These are phyloP conservation scores for Harpagifer antarcticus DNA, from an alignment of 2,797 vertebrate genomes.

Conservation along the genomic window DNA sequence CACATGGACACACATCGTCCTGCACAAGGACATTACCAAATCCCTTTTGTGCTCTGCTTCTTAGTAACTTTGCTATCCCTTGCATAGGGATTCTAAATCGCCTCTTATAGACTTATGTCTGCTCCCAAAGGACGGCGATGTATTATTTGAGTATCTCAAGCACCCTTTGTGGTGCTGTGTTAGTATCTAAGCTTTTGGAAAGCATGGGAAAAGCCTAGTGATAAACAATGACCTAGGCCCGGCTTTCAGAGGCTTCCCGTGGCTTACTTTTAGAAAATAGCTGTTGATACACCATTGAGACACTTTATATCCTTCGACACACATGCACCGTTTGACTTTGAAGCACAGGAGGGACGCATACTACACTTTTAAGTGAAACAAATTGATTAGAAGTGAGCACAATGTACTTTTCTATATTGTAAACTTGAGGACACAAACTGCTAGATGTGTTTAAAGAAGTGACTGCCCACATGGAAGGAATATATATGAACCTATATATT, in stretches of 20 bases:
- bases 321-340: conserved; percentile 16
- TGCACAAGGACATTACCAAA: conserved; percentile 57
- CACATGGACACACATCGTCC: conserved; percentile 30
- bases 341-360: neutral
- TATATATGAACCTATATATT: no score
- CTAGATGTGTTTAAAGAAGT: conserved; percentile 46
- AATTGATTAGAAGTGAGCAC: conserved; percentile 49
- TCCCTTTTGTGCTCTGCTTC: conserved; percentile 60
- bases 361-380: conserved; percentile 1
- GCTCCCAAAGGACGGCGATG: conserved; percentile 52
- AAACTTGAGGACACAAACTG: conserved; percentile 45
- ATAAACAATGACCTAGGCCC: conserved; percentile 55
- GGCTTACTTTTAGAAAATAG: conserved; percentile 38
- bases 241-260: conserved; percentile 33
- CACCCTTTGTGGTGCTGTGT: conserved; percentile 20
- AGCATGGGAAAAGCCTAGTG: conserved; percentile 37
- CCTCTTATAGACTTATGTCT: conserved; percentile 66
- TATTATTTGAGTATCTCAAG: conserved; percentile 57
- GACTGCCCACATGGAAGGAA: no score
- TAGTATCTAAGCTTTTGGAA: conserved; percentile 47
- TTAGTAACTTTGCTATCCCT: conserved; percentile 56
- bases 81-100: conserved; percentile 60
- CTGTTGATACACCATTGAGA: conserved; percentile 27
- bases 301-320: neutral
- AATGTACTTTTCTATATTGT: conserved; percentile 47